phyloP scores from a whole-genome alignment of 1,140 invertebrate species.

The Temnothorax longispinosus region DNA sequence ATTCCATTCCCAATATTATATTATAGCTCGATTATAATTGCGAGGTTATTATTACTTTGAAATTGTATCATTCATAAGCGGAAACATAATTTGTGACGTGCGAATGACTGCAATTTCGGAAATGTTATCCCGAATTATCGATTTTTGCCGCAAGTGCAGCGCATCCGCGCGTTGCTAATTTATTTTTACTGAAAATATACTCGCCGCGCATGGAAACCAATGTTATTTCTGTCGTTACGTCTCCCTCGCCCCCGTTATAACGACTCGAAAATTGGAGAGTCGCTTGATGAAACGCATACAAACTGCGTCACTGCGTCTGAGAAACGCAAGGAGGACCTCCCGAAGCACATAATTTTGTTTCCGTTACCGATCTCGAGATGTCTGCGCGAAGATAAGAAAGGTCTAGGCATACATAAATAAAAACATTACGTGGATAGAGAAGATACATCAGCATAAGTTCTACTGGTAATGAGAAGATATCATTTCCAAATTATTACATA shows the following conservation, averaged over 20 bases:
- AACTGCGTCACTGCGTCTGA: conserved; percentile 15
- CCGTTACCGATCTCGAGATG: background rate
- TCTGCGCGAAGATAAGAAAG: background rate
- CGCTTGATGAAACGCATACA: background rate
- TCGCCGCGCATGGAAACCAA: conserved; percentile 8
- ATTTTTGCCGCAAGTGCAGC: conserved; percentile 14
- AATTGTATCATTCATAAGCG: conserved; percentile 3
- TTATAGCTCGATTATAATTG: background rate
- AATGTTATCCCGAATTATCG: conserved; percentile 43
- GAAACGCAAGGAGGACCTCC: background rate
- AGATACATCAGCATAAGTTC: background rate
- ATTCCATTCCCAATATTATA: background rate
- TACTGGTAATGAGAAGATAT: background rate
- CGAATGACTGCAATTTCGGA: conserved; percentile 4
- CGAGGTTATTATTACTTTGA: background rate
- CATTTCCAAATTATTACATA: background rate
- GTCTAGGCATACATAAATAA: background rate
- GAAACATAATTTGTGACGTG: conserved; percentile 13
- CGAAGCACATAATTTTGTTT: background rate
- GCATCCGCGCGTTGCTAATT: conserved; percentile 9
- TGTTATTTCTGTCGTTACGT: conserved; percentile 38
- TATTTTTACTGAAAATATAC: conserved; percentile 47
- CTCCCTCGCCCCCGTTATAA: background rate
- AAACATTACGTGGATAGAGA: background rate
- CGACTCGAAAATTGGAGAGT: background rate